These are phyloP conservation scores for Pseudochirops corinnae DNA, from an alignment of 2,797 vertebrate genomes.

Conservation along the genomic window DNA sequence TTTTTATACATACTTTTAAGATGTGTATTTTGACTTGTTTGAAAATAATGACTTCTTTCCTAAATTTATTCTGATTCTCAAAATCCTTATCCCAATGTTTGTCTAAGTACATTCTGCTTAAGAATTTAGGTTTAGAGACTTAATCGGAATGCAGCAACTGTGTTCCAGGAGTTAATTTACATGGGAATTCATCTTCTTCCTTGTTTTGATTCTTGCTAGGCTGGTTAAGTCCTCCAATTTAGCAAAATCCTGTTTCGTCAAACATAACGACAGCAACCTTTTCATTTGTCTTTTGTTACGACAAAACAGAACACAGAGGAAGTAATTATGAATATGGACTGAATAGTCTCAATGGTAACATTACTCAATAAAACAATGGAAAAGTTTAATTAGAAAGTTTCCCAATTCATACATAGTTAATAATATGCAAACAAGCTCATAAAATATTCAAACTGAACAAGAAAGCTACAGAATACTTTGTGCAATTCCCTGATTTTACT, in stretches of 20 bases:
- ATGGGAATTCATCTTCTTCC: constrained; percentile 64
- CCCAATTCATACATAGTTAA: neutral
- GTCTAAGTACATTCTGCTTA: neutral
- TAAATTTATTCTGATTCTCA: neutral
- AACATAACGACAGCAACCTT: constrained; percentile 74
- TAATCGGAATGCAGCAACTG: constrained; percentile 66
- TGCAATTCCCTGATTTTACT: neutral
- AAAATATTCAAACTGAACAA: neutral
- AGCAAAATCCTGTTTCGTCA: constrained; percentile 71
- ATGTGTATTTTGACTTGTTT: neutral
- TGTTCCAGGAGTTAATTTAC: constrained; percentile 35
- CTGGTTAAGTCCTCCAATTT: constrained; percentile 76
- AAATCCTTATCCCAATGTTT: neutral
- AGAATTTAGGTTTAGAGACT: constrained; percentile 26
- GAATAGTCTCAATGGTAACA: constrained; percentile 25
- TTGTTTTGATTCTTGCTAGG: constrained; percentile 63
- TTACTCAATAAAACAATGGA: constrained; percentile 70
- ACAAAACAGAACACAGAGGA: constrained; percentile 64
- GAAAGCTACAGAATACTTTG: neutral
- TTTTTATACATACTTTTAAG: constrained; percentile 40
- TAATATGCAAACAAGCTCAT: neutral
- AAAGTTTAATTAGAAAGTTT: constrained; percentile 72
- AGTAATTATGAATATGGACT: constrained; percentile 53
- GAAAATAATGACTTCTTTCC: neutral
- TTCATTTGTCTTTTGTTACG: constrained; percentile 74